A percentile compares a stretch with the other conserved stretches of the same genome.
These are phyloP conservation scores for Temnothorax nylanderi DNA, from an alignment of 1,140 invertebrate genomes.

Conservation along the genomic window DNA sequence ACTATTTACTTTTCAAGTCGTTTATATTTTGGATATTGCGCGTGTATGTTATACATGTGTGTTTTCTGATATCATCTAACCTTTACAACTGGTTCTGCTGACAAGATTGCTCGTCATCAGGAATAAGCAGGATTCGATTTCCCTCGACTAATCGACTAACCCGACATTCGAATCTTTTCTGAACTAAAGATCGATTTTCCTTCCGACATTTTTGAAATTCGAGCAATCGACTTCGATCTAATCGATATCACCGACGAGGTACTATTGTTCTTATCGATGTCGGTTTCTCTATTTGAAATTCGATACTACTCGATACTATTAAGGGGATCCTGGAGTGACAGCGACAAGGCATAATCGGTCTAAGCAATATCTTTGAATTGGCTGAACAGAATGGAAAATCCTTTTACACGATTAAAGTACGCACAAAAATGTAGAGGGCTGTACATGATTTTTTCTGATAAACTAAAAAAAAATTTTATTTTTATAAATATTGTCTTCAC, in stretches of 20 bases:
- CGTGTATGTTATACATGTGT: neutral
- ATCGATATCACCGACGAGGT: neutral
- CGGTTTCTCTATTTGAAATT: neutral
- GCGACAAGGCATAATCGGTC: too few relatives aligned
- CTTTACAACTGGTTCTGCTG: neutral
- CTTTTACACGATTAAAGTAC: too few relatives aligned
- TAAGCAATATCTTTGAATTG: too few relatives aligned
- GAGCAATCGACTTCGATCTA: neutral
- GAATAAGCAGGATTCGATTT: neutral
- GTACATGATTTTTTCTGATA: too few relatives aligned
- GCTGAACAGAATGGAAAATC: too few relatives aligned
- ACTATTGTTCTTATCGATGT: neutral
- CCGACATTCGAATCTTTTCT: neutral
- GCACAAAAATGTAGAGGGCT: too few relatives aligned
- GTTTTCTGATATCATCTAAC: neutral
- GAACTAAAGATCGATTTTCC: neutral
- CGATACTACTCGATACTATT: neutral
- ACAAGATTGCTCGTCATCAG: neutral
- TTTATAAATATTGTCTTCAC: too few relatives aligned
- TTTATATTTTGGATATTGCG: constrained; percentile 41
- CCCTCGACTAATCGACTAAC: neutral
- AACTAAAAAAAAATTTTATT: too few relatives aligned
- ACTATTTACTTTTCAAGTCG: constrained; percentile 27
- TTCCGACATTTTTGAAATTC: neutral
- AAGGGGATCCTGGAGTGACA: too few relatives aligned